Evolutionary conservation across 1,140 invertebrate species (phyloP).

Genomic region (Alviniconcha marisindica): DNA sequence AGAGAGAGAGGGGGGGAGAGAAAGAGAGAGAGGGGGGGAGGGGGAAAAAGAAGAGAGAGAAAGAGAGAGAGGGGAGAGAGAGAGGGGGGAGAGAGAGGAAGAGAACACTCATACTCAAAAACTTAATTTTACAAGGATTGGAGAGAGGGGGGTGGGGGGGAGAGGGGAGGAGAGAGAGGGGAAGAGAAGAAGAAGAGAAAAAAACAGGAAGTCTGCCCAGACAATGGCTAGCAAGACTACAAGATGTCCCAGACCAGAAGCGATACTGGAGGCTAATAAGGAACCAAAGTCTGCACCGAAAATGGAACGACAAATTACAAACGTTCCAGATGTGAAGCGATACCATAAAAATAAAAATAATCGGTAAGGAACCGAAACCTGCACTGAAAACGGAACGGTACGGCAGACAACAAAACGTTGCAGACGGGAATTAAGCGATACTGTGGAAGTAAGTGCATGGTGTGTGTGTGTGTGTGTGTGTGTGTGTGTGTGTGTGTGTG

Average conservation of each 20-base stretch:
- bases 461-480: not conserved
- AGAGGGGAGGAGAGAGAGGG: not conserved
- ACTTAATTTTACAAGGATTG: not conserved
- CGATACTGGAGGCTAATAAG: not conserved
- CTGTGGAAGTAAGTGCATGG: not conserved
- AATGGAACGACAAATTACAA: not conserved
- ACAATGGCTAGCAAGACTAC: too few relatives aligned
- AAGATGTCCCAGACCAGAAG: too few relatives aligned
- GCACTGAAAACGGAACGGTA: not conserved
- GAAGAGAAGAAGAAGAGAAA: not conserved
- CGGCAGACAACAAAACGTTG: not conserved
- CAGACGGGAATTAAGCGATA: not conserved
- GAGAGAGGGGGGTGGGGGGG: not conserved
- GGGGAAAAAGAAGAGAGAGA: not conserved
- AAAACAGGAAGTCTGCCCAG: too few relatives aligned
- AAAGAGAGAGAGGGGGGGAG: constrained; percentile 4
- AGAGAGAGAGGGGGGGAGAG: not conserved
- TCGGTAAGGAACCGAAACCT: not conserved
- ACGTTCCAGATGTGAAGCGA: not conserved
- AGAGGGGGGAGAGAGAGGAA: not conserved
- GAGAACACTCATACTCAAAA: not conserved
- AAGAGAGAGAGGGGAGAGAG: not conserved
- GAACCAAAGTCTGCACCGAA: not conserved
- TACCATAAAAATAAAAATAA: not conserved
- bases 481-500: not conserved